Base-by-base conservation (phyloP, 2,888 invertebrate genomes). In the Scaptomyza cyrtandrae region DNA sequence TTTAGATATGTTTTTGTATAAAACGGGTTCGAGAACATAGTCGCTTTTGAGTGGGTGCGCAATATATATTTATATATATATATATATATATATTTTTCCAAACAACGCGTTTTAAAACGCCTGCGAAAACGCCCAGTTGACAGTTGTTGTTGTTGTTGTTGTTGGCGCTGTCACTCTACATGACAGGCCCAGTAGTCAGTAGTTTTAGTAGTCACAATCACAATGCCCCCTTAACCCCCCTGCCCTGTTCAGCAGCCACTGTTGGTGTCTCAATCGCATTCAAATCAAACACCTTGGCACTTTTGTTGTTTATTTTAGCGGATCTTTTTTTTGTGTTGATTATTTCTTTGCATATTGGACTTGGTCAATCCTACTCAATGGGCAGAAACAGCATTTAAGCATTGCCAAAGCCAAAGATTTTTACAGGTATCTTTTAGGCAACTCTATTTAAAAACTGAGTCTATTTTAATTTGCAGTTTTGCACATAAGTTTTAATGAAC, bases 341-440 rank as follows among this genome's bases (percentile, higher is more conserved):
- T 48, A 58, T 70, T 37, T 79, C 80, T 86, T 83, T 86, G 80
- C 86, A 80, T 68, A 63, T 77, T 60, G 46, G 60, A 74, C 78
- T 80, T 86, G 84, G 69, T 78, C 80, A 86, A 85, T 62, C 52
- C 64, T 63, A 57, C 48, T 10, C 6, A 37, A 31, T 52, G 44
- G 59, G 43, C 46, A 39, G 16, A n/a, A 16, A 33, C 33, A 33
- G 6, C 33, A 33, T 49, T 33, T 9, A 33, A 24, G 16, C 41
- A 43, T 73, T 73, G 52, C 48, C 31, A 10, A 58, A 70, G 55
- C 62, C 29, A 19, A n/a, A 24, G 52, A 33, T 39, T 53, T 58
- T 24, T 48, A 14, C 50, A 44, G 53, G 33, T 68, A 37, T 45
- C 19, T n/a, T 43, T 61, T 68, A 19, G 56, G 55, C 68, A 76